Evolutionary conservation across 2,888 invertebrate species (phyloP).

Genomic region (Eupelmus urozonus): DNA sequence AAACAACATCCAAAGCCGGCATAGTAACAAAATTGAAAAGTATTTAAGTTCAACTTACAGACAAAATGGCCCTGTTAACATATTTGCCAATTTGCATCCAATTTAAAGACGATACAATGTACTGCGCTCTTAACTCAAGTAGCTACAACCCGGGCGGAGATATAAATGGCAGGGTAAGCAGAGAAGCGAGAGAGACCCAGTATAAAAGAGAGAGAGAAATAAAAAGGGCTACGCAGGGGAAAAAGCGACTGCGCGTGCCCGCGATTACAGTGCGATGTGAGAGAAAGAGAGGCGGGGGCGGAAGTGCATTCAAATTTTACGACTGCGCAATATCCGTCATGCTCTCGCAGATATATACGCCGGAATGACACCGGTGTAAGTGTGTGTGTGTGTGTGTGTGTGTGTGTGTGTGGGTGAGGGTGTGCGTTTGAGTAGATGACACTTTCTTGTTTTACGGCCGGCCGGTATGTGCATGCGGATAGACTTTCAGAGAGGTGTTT

Average conservation of each 20-base stretch:
- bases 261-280: constrained; percentile 20
- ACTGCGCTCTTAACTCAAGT: too few relatives aligned
- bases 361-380: constrained; percentile 10
- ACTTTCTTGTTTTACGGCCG: constrained; percentile 40
- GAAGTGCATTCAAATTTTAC: constrained; percentile 56
- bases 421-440: background rate
- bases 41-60: too few relatives aligned
- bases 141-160: background rate
- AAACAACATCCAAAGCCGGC: too few relatives aligned
- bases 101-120: background rate
- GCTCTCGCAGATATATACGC: constrained; percentile 1
- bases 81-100: constrained; percentile 20
- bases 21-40: too few relatives aligned
- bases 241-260: background rate
- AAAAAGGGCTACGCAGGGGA: background rate
- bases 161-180: constrained; percentile 11
- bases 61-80: too few relatives aligned
- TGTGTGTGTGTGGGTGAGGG: background rate
- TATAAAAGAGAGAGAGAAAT: background rate
- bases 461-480: too few relatives aligned
- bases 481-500: too few relatives aligned
- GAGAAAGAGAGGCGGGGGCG: constrained; percentile 12
- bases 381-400: background rate
- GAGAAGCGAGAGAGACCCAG: background rate
- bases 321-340: constrained; percentile 53